A percentile compares a stretch with the other conserved stretches of the same genome.
Evolutionary conservation across 2,113 vertebrate genomes (phyloP).

Genomic region (Neodon shergylaensis): DNA sequence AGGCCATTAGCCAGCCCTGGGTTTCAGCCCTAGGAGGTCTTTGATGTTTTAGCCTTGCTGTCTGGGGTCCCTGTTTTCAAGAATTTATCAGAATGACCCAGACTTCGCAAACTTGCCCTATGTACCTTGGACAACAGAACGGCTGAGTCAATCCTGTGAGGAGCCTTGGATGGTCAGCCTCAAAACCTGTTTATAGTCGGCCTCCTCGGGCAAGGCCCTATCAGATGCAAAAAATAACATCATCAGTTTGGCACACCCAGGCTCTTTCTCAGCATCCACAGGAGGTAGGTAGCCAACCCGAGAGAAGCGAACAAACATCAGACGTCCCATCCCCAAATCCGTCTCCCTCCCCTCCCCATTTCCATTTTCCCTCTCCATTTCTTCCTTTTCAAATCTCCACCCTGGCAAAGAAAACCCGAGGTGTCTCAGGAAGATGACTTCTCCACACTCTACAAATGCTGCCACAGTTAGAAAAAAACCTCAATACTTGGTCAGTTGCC

Average conservation of each 20-base stretch:
- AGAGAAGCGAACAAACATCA: not conserved
- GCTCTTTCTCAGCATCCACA: not conserved
- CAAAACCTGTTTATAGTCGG: constrained; percentile 72
- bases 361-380: too few species aligned
- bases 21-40: constrained; percentile 72
- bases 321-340: not conserved
- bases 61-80: constrained; percentile 78
- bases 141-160: constrained; percentile 74
- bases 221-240: constrained; percentile 59
- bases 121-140: constrained; percentile 80
- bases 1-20: constrained; percentile 64
- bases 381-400: not conserved
- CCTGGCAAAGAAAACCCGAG: not conserved
- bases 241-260: constrained; percentile 11
- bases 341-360: not conserved
- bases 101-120: constrained; percentile 75
- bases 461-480: not conserved
- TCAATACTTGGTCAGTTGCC: not conserved
- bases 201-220: constrained; percentile 61
- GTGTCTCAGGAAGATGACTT: not conserved
- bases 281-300: not conserved
- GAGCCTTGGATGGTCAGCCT: constrained; percentile 58
- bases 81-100: constrained; percentile 81
- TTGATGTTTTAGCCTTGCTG: constrained; percentile 74
- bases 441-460: constrained; percentile 28